Conservation (phyloP, 2,797 vertebrate genomes). For the Mus caroli region DNA sequence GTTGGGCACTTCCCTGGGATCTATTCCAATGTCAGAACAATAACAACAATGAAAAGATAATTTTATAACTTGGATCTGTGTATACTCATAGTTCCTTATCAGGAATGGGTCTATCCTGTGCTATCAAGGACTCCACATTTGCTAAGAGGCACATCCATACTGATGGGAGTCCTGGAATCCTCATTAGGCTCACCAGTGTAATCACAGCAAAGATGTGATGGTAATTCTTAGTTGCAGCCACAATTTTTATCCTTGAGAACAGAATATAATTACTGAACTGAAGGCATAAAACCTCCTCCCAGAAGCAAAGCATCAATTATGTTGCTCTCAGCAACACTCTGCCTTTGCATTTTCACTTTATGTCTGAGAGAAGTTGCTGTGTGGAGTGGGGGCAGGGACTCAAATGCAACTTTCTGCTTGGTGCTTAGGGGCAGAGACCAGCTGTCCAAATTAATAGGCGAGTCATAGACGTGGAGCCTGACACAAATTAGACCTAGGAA, state of each 20-base stretch:
- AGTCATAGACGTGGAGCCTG: slow-evolving; percentile 38
- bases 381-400: not conserved
- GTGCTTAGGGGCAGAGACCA: slow-evolving; percentile 27
- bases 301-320: slow-evolving; percentile 6
- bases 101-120: not conserved
- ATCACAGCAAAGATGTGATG: not conserved
- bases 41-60: not conserved
- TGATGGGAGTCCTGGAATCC: not conserved
- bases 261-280: not conserved
- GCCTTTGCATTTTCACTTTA: slow-evolving; percentile 24
- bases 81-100: not conserved
- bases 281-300: not conserved
- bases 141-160: not conserved
- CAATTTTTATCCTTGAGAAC: not conserved
- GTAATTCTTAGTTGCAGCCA: not conserved
- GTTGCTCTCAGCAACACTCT: not conserved
- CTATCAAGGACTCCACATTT: not conserved
- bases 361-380: not conserved
- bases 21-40: not conserved
- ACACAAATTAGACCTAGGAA: slow-evolving; percentile 59
- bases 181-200: not conserved
- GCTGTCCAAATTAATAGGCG: slow-evolving; percentile 67
- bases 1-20: not conserved
- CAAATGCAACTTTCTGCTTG: slow-evolving; percentile 51
- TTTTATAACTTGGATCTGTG: not conserved